Base-by-base conservation (phyloP, 1,140 invertebrate species). In the Drosophila lacteicornis region DNA sequence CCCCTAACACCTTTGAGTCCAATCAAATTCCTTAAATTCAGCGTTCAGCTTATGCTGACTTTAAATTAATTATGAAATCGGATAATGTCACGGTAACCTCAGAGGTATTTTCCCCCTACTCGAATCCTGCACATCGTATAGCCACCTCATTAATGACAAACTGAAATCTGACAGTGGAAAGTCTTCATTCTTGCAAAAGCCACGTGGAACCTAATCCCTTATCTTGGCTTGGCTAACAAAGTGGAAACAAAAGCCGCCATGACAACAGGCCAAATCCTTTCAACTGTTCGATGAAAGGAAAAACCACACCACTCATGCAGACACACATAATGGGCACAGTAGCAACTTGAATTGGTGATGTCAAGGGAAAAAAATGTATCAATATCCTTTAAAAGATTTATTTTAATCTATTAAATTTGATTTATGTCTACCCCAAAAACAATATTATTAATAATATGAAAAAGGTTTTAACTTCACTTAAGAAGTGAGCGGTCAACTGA, bases 241-340 rank as follows among this genome's bases (percentile, higher is more conserved):
- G 45, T 71, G 67, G 68, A 73, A 60, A 36, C 38, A 30, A 59
- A 60, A 58, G 53, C 67, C 67, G 22, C 46, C 58, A 77, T 65
- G 33, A 51, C 51, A 22, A 73, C 69, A 51, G 36, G 56, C 43
- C 30, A 56, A 80, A 71, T 51, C 42, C 77, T 76, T 83, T 80
- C 65, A 83, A 71, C 53, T 74, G 60, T 73, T 82, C 62, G 47
- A 62, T 62, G 75, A 83, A 84, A 70, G 15, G 40, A 27, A 27
- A 53, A 55, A 38, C 46, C 57, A 49, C 55, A 82, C 42, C 62
- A 49, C 67, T 45, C 43, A 62, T 36, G 58, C 57, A 61, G 22
- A 25, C 7, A 33, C 57, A 30, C 60, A 53, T 15, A 4, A n/a
- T n/a, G 5, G 13, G 49, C 0, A 9, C 8, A 13, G n/a, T 11